Conservation (phyloP, 2,113 vertebrate genomes). For the Vimba vimba region DNA sequence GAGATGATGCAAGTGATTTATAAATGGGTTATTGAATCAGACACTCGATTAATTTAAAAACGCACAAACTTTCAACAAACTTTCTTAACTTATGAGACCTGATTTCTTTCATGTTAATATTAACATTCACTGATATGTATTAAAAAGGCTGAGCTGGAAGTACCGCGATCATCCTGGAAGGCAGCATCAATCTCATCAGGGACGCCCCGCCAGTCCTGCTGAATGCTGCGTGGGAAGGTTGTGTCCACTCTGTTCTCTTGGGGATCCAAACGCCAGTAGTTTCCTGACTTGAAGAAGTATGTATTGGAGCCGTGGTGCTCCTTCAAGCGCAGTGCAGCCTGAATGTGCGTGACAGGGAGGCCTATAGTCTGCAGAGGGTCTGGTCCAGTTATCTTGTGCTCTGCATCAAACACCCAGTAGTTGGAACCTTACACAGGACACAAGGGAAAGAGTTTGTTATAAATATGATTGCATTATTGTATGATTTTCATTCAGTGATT, state of each 20-base stretch:
- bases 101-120: neutral
- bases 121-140: neutral
- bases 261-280: conserved; percentile 82
- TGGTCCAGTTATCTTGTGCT: conserved; percentile 79
- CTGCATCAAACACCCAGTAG: conserved; percentile 83
- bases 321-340: conserved; percentile 82
- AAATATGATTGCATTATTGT: neutral
- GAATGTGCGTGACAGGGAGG: conserved; percentile 69
- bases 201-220: conserved; percentile 80
- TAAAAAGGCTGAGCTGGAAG: neutral
- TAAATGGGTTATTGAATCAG: neutral
- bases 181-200: conserved; percentile 78
- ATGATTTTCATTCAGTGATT: neutral
- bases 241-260: conserved; percentile 74
- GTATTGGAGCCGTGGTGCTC: conserved; percentile 76
- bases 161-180: conserved; percentile 82
- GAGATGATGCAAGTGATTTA: neutral
- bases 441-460: neutral
- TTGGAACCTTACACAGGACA: conserved; percentile 66
- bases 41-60: neutral
- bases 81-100: neutral
- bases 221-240: conserved; percentile 70
- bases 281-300: conserved; percentile 80
- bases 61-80: neutral
- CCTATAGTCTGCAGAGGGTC: conserved; percentile 73